Conservation (phyloP, 1,140 invertebrate species). For the Neodiprion lecontei region DNA sequence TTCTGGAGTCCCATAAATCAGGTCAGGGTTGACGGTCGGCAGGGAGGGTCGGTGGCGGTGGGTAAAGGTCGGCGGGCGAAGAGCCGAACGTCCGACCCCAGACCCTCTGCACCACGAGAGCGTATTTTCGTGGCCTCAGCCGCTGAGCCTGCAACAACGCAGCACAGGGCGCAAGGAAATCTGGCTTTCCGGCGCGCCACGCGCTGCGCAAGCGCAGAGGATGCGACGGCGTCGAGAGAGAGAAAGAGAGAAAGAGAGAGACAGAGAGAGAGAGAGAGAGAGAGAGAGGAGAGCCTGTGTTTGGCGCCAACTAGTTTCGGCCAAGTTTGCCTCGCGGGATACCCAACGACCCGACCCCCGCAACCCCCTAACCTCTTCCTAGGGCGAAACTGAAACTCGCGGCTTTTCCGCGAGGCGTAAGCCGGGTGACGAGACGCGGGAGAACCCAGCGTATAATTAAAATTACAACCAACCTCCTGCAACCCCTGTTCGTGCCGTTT, state of each 20-base stretch:
- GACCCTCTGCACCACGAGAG: slow-evolving; percentile 1
- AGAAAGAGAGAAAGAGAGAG: not conserved
- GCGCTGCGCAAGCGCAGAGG: too few species aligned
- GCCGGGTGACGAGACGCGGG: too few species aligned
- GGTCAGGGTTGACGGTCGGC: slow-evolving; percentile 61
- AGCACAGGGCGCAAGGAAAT: slow-evolving; percentile 26
- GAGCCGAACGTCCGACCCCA: slow-evolving; percentile 41
- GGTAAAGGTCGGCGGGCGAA: slow-evolving; percentile 61
- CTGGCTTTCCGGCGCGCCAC: too few species aligned
- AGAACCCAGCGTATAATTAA: too few species aligned
- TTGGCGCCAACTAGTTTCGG: not conserved
- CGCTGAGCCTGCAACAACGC: slow-evolving; percentile 16
- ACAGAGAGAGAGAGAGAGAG: slow-evolving; percentile 2
- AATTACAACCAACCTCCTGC: too few species aligned
- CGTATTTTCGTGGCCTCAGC: slow-evolving; percentile 3
- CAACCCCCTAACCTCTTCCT: too few species aligned
- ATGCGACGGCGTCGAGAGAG: too few species aligned
- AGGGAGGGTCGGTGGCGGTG: slow-evolving; percentile 37
- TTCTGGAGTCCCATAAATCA: slow-evolving; percentile 64
- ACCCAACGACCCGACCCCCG: too few species aligned
- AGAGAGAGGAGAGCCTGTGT: slow-evolving; percentile 11
- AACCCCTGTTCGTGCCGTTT: too few species aligned
- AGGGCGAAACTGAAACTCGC: too few species aligned
- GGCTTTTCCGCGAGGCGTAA: too few species aligned
- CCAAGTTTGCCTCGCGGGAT: too few species aligned